Base-by-base conservation (phyloP, 2,113 vertebrate species). In the Benthochromis sp. region DNA sequence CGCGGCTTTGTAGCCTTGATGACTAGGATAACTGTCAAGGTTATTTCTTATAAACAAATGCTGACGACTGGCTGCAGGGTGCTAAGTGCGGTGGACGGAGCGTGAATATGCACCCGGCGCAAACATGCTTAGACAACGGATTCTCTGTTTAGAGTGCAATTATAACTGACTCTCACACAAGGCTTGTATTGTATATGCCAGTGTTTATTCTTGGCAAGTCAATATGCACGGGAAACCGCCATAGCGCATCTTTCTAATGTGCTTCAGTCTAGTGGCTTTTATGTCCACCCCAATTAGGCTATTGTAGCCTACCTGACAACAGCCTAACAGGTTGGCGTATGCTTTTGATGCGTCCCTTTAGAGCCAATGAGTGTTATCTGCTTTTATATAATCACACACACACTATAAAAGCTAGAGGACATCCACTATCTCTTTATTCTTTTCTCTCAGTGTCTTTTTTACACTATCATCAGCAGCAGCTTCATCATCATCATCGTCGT, bases 21-120 rank as follows among this genome's bases (percentile, higher is more conserved):
- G 90, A 90, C 86, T 50, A 76, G 88, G 87, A 84, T 45, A 83
- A 89, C 84, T 89, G 90, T 92, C 94, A 95, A 95, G 93, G 93
- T 95, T 94, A 94, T 91, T 90, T 90, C 88, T 92, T n/a, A 57
- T 45, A 82, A 88, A 91, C 90, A 88, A 88, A 91, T 73, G 90
- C 90, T 90, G 88, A 92, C 92, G 90, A 89, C 57, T 52, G 92
- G 86, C 91, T 89, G 84, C 90, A 61, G 92, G 92, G 85, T 76
- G 90, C 89, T 24, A 86, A 92, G 89, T 78, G 92, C 54, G 66
- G 81, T 43, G 90, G 86, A 73, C 87, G 54, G 79, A 81, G 88
- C 36, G 90, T 82, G 83, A 81, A 91, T 80, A 81, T 73, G 78
- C 90, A 84, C 50, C 83, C 59, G 34, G 84, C 61, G 91, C 92